These are phyloP conservation scores for Pherbina coryleti DNA, from an alignment of 2,888 invertebrate species.

Conservation along the genomic window DNA sequence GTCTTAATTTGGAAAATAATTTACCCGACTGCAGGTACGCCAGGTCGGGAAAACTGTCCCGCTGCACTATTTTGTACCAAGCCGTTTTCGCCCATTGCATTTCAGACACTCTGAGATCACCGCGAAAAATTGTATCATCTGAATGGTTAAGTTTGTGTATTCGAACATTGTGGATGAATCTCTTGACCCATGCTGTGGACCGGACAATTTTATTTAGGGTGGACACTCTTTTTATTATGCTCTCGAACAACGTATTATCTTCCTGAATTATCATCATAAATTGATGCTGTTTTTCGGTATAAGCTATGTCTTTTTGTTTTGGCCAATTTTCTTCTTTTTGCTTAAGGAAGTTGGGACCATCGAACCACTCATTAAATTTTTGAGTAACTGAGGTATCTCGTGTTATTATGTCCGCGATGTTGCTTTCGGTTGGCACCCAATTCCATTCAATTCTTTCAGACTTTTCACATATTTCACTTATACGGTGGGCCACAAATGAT, in stretches of 20 bases:
- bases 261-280: not conserved
- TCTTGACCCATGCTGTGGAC: not conserved
- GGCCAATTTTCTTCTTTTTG: not conserved
- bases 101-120: not conserved
- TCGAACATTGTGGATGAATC: not conserved
- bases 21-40: not conserved
- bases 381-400: not conserved
- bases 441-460: not conserved
- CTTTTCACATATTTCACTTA: slow-evolving; percentile 25
- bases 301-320: not conserved
- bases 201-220: not conserved
- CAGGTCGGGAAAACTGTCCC: not conserved
- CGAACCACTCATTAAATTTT: not conserved
- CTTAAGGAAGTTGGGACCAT: slow-evolving; percentile 13
- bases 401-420: slow-evolving; percentile 6
- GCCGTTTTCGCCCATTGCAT: not conserved
- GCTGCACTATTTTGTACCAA: not conserved
- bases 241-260: not conserved
- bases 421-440: not conserved
- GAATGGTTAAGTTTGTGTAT: not conserved
- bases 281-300: not conserved
- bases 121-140: not conserved
- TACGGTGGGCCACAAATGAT: slow-evolving; percentile 17
- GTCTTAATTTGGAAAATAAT: not conserved
- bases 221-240: not conserved